Evolutionary conservation across 2,888 invertebrate genomes (phyloP).

Genomic region (Ypsolopha scabrella): DNA sequence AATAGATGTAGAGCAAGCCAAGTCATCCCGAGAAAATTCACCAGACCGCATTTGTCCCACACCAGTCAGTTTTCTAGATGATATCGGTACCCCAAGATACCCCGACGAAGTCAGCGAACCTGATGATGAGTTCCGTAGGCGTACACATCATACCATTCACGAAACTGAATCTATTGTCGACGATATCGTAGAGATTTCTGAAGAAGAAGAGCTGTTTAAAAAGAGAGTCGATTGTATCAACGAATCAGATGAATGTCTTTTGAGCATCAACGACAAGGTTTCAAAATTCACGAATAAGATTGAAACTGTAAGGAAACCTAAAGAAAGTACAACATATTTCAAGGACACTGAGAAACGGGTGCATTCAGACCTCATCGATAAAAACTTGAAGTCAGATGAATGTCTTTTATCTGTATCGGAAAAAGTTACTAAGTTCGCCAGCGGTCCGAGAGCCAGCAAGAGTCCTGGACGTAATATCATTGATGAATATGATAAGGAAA

Average conservation of each 20-base stretch:
- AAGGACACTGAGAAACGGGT: conserved; percentile 41
- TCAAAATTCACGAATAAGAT: conserved; percentile 55
- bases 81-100: conserved; percentile 74
- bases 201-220: conserved; percentile 59
- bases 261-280: conserved; percentile 72
- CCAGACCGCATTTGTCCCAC: conserved; percentile 79
- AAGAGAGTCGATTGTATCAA: conserved; percentile 40
- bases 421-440: conserved; percentile 78
- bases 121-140: conserved; percentile 70
- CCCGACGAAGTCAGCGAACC: conserved; percentile 83
- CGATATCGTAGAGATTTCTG: conserved; percentile 64
- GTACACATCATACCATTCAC: conserved; percentile 50
- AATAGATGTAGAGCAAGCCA: conserved; percentile 78
- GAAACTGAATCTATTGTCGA: conserved; percentile 75
- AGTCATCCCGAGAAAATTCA: conserved; percentile 81
- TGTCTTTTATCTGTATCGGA: conserved; percentile 76
- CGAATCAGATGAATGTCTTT: conserved; percentile 58
- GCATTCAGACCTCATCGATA: conserved; percentile 65
- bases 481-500: conserved; percentile 65
- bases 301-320: conserved; percentile 35
- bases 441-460: conserved; percentile 34
- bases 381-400: conserved; percentile 68
- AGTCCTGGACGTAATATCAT: conserved; percentile 50
- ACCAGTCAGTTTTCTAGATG: conserved; percentile 71
- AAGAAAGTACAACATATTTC: conserved; percentile 31